phyloP scores from a whole-genome alignment of 2,888 invertebrate species.

The Girardia tigrina region DNA sequence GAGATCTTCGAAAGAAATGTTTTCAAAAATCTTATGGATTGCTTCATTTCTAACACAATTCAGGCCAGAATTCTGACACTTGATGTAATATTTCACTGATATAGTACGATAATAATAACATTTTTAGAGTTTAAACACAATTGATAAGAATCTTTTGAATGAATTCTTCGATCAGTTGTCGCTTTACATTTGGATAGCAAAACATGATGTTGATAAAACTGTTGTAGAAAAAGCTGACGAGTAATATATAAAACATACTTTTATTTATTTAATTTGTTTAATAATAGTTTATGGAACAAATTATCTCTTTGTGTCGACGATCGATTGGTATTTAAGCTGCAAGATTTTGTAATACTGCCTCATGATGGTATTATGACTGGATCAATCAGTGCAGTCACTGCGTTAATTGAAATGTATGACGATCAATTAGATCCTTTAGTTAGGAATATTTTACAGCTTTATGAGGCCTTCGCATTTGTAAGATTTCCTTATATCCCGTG shows the following conservation, averaged over 20 bases:
- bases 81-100: background rate
- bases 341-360: background rate
- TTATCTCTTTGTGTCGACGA: background rate
- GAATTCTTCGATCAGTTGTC: background rate
- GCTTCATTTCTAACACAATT: background rate
- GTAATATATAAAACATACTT: too few species aligned
- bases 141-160: background rate
- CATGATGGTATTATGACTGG: background rate
- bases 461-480: background rate
- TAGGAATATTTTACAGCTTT: background rate
- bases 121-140: background rate
- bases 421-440: background rate
- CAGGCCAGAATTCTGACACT: background rate
- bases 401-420: background rate
- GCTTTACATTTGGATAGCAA: conserved; percentile 2
- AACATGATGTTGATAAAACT: background rate
- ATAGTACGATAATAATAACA: background rate
- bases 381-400: background rate
- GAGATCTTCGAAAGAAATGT: background rate
- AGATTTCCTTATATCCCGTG: too few species aligned
- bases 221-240: background rate
- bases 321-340: background rate
- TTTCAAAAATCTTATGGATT: background rate
- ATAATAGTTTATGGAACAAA: background rate
- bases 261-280: too few species aligned